These are phyloP conservation scores for Nycticryphes semicollaris DNA, from an alignment of 2,113 vertebrate species.

Conservation along the genomic window DNA sequence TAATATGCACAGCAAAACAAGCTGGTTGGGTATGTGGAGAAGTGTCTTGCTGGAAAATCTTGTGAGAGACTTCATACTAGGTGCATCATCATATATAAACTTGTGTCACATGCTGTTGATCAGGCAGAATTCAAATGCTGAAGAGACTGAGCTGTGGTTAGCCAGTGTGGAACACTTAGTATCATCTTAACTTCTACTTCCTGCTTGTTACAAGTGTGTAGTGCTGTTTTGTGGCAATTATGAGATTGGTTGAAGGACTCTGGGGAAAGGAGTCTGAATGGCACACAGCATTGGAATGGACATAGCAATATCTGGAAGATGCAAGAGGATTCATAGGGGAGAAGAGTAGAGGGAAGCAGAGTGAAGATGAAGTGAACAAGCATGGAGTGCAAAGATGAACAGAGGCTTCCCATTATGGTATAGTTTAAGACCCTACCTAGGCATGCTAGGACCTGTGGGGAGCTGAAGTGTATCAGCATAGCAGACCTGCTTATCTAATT, in stretches of 20 bases:
- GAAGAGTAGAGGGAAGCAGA: background rate
- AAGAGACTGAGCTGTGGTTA: background rate
- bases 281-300: background rate
- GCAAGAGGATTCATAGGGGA: background rate
- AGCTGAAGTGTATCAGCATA: background rate
- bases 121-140: background rate
- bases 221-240: background rate
- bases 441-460: background rate
- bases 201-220: background rate
- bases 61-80: background rate
- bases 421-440: background rate
- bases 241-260: background rate
- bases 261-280: background rate
- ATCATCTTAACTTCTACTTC: background rate
- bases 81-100: background rate
- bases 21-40: background rate
- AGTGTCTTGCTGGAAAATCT: background rate
- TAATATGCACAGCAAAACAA: background rate
- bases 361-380: background rate
- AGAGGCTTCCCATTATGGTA: background rate
- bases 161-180: background rate
- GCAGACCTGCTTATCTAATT: background rate
- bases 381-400: background rate
- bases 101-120: background rate
- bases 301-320: background rate